A percentile compares a stretch with the other conserved stretches of the same genome.
Conservation (phyloP, 2,888 invertebrate species). For the Nomada ferruginata region DNA sequence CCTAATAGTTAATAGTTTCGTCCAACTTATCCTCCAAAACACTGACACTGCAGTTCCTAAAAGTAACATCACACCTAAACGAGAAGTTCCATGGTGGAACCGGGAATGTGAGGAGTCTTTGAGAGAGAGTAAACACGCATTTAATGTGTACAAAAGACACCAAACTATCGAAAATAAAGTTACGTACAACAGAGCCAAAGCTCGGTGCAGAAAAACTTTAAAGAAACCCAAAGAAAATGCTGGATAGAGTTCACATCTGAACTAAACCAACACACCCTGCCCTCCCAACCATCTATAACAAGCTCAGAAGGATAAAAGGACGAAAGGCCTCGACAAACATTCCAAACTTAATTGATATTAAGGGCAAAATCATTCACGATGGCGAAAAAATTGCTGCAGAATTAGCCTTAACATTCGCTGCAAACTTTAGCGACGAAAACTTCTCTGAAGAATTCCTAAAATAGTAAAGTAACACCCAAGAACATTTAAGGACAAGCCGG, state of each 20-base stretch:
- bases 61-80: constrained; percentile 1
- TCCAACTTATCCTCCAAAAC: constrained; percentile 39
- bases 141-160: constrained; percentile 54
- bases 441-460: constrained; percentile 33
- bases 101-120: constrained; percentile 32
- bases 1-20: constrained; percentile 15
- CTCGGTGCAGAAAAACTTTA: constrained; percentile 22
- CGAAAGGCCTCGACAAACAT: neutral
- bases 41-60: constrained; percentile 30
- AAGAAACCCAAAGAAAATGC: too few relatives aligned
- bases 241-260: too few relatives aligned
- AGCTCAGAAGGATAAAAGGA: constrained; percentile 31
- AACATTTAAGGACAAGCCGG: constrained; percentile 20
- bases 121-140: constrained; percentile 45
- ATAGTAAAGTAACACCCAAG: constrained; percentile 32
- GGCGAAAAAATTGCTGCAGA: constrained; percentile 17
- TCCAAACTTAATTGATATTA: neutral
- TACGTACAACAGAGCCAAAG: constrained; percentile 42
- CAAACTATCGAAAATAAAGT: constrained; percentile 41
- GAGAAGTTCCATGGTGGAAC: constrained; percentile 64
- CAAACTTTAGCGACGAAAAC: too few relatives aligned
- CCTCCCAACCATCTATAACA: too few relatives aligned
- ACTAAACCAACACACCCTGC: too few relatives aligned
- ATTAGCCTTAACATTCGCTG: constrained; percentile 9
- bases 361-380: constrained; percentile 12